Percentiles rank a stretch among this genome's conserved stretches.
Evolutionary conservation across 2,113 vertebrate species (phyloP).

Genomic region (Coryphaenoides rupestris): DNA sequence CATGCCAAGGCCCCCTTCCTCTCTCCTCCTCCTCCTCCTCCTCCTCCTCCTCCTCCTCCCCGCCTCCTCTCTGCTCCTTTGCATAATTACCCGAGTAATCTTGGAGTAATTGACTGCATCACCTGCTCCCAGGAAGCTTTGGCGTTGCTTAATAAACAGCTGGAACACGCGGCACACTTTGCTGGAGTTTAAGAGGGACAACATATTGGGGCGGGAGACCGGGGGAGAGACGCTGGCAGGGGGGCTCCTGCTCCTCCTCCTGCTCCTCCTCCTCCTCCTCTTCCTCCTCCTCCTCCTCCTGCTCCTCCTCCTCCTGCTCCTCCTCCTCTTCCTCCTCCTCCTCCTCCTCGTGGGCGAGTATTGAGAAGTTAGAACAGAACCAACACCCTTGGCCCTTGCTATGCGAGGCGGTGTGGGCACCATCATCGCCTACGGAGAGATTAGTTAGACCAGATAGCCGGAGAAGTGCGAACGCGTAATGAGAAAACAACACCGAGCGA

Average conservation of each 20-base stretch:
- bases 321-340: too few relatives aligned
- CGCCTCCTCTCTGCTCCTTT: conserved; percentile 54
- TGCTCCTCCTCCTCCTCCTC: too few relatives aligned
- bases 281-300: too few relatives aligned
- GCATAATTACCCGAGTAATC: conserved; percentile 72
- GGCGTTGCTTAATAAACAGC: conserved; percentile 78
- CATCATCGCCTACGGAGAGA: conserved; percentile 52
- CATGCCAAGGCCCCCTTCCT: conserved; percentile 63
- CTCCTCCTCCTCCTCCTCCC: background rate
- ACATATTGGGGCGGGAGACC: conserved; percentile 45
- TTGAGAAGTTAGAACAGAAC: too few relatives aligned
- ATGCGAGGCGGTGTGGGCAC: conserved; percentile 32
- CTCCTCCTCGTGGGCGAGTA: too few relatives aligned
- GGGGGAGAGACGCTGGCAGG: background rate
- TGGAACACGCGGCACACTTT: conserved; percentile 62
- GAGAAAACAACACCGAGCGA: conserved; percentile 44
- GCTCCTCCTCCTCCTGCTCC: too few relatives aligned
- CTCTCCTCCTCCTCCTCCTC: conserved; percentile 1
- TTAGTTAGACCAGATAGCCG: conserved; percentile 35
- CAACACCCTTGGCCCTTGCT: conserved; percentile 41
- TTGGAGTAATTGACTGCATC: conserved; percentile 78
- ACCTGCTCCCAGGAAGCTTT: conserved; percentile 62
- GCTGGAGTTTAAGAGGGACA: conserved; percentile 47
- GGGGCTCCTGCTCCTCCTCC: too few relatives aligned
- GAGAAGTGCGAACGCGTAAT: background rate